Evolutionary conservation across 2,797 vertebrate species (phyloP), one percentile per base, ranked within the genome.

Genomic region (Benthosema pterotum): DNA sequence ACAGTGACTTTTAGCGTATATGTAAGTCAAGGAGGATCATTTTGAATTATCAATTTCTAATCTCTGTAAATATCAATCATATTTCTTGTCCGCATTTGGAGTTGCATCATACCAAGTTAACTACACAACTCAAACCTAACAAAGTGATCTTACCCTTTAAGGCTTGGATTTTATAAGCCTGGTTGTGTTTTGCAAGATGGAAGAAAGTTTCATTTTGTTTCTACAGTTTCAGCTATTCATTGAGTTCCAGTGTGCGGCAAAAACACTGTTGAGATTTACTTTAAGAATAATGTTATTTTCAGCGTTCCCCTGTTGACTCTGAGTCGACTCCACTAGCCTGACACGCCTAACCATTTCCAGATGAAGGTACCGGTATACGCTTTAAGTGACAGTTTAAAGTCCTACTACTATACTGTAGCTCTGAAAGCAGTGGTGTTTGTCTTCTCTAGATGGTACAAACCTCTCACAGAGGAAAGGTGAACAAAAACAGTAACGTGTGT

Each of bases 321-420:
- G 55, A 78, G 72, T 58, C 14, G 18, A 71, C 60, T 74, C 51
- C 17, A 11, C 55, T 15, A 32, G 69, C 69, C 63, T 72, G 67
- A 83, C 71, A 50, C 73, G 38, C 54, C 47, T 80, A 90, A 87
- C 72, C 65, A 52, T 57, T 82, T 86, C 88, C 90, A 92, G 84
- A 89, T 89, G 85, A 86, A 82, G 63, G 71, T n/a, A n/a, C n/a
- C n/a, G n/a, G n/a, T 67, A 71, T 32, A 38, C 32, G 73, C 74
- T 64, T 85, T 82, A 15, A 45, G 76, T 14, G 61, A 83, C 74
- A 51, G 79, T 83, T 74, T 13, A 46, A 69, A 78, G 78, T 65
- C 67, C 67, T 25, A 25, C 57, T 48, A 8, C 5, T 38, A 38
- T 38, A 42, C 70, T 74, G 65, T 67, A 80, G 67, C 72, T 80